A percentile compares a stretch with the other conserved stretches of the same genome.
These are phyloP conservation scores for Achatina immaculata DNA, from an alignment of 1,140 invertebrate species.

Conservation along the genomic window DNA sequence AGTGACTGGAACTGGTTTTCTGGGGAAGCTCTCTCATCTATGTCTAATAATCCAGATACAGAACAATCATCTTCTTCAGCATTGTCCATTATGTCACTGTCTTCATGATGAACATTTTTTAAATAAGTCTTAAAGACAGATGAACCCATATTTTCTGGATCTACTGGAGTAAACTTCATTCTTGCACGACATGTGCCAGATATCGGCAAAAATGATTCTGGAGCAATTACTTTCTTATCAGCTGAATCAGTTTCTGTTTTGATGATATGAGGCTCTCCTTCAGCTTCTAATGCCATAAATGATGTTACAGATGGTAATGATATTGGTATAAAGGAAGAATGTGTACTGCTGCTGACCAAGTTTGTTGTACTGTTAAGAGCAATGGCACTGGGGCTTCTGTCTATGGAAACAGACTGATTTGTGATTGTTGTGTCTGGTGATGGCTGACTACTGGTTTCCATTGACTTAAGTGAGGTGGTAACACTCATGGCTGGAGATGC, in stretches of 20 bases:
- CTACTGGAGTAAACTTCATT: conserved; percentile 33
- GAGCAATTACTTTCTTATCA: background rate
- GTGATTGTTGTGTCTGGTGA: conserved; percentile 25
- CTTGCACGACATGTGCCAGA: background rate
- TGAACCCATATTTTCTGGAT: background rate
- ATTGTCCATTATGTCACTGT: conserved; percentile 5
- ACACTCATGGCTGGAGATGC: conserved; percentile 30
- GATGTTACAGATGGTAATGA: background rate
- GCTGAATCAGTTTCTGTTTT: background rate
- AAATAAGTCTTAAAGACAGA: background rate
- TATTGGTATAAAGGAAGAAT: background rate
- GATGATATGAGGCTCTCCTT: background rate
- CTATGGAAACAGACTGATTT: background rate
- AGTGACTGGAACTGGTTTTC: background rate
- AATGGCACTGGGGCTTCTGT: background rate
- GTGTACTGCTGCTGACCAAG: conserved; percentile 24
- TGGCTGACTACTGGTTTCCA: conserved; percentile 20
- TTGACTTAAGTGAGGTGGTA: background rate
- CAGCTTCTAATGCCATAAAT: background rate
- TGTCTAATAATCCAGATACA: background rate
- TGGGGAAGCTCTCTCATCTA: conserved; percentile 3
- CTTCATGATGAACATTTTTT: background rate
- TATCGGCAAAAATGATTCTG: too few species aligned
- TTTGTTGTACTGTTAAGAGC: background rate
- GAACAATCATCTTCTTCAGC: conserved; percentile 27